A percentile compares a stretch with the other conserved stretches of the same genome.
These are phyloP conservation scores for Lepidostoma basale DNA, from an alignment of 1,140 invertebrate genomes.

Conservation along the genomic window DNA sequence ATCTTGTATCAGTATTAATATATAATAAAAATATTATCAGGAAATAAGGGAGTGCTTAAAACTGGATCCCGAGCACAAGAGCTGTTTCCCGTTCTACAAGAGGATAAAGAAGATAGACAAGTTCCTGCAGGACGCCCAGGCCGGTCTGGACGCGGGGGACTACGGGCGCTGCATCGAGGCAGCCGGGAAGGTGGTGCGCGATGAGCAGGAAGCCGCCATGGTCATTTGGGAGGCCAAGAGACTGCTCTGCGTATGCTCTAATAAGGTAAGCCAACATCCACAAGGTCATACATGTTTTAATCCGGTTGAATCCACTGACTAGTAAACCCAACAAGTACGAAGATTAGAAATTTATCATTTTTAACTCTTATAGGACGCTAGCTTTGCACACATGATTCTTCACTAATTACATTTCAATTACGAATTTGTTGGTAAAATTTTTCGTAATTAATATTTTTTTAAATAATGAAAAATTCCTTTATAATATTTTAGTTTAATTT, in stretches of 20 bases:
- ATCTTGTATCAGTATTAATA: too few relatives aligned
- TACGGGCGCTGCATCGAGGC: conserved; percentile 78
- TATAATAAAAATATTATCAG: conserved; percentile 58
- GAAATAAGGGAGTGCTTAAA: conserved; percentile 97
- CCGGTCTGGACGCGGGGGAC: conserved; percentile 70
- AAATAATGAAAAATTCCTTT: too few relatives aligned
- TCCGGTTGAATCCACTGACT: not conserved
- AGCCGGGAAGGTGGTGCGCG: conserved; percentile 69
- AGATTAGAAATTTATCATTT: not conserved
- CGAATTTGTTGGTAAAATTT: too few relatives aligned
- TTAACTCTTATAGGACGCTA: too few relatives aligned
- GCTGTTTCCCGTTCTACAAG: conserved; percentile 96
- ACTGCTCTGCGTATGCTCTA: conserved; percentile 76
- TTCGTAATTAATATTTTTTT: too few relatives aligned
- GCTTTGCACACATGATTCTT: too few relatives aligned
- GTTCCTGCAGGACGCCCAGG: conserved; percentile 76
- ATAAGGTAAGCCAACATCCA: conserved; percentile 56
- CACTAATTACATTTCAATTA: too few relatives aligned
- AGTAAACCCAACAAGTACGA: not conserved
- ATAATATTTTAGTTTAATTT: too few relatives aligned
- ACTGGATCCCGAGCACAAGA: conserved; percentile 96
- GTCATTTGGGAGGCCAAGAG: conserved; percentile 78
- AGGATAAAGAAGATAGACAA: conserved; percentile 96
- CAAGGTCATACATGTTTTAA: not conserved
- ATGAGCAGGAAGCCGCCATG: conserved; percentile 73